A percentile compares a stretch with the other conserved stretches of the same genome.
These are phyloP conservation scores for Coturnix japonica DNA, from an alignment of 2,113 vertebrate species.

Conservation along the genomic window DNA sequence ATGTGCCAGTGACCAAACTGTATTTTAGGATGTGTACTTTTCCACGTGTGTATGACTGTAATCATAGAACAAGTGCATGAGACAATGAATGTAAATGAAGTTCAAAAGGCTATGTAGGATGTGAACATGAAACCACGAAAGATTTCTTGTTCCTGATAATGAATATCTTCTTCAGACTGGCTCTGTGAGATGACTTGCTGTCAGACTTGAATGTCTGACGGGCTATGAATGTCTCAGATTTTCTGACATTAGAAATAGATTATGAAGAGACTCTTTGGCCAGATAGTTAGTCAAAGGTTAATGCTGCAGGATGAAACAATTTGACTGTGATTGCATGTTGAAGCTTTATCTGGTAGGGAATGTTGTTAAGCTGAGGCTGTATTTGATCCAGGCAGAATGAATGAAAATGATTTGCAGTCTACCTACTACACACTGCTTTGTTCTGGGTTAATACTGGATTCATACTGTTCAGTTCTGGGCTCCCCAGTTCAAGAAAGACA, in stretches of 20 bases:
- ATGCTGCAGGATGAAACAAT: neutral
- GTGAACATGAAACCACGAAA: neutral
- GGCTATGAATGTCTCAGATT: neutral
- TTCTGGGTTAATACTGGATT: neutral
- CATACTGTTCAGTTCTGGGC: neutral
- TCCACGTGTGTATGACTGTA: neutral
- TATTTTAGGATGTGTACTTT: neutral
- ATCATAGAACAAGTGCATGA: neutral
- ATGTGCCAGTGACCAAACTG: neutral
- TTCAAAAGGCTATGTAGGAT: neutral
- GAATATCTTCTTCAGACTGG: neutral
- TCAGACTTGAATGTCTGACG: no score
- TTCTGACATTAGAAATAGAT: neutral
- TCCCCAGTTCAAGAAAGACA: neutral
- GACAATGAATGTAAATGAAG: neutral
- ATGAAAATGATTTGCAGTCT: neutral
- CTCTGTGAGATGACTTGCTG: neutral
- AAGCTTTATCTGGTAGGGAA: neutral
- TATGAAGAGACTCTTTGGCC: neutral
- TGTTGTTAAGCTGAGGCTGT: neutral
- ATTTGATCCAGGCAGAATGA: no score
- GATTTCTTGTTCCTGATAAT: neutral
- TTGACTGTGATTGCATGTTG: neutral
- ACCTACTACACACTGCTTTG: neutral
- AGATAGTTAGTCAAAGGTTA: neutral